These are phyloP conservation scores for Halcyon senegalensis DNA, from an alignment of 2,113 vertebrate species.

Conservation along the genomic window DNA sequence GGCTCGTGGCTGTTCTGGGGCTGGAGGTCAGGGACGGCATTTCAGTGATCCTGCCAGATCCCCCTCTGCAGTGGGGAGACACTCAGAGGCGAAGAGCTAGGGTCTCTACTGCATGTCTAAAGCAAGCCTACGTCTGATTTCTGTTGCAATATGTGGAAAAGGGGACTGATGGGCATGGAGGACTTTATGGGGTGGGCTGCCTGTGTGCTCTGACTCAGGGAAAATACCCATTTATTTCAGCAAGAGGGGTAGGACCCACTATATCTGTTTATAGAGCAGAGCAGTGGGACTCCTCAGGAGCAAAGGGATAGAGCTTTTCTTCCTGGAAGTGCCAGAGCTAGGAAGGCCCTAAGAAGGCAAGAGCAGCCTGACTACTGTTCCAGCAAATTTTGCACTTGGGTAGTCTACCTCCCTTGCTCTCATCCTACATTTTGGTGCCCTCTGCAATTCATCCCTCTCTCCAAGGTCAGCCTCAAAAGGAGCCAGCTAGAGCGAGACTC, in stretches of 20 bases:
- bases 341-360: neutral
- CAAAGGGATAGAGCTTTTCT: neutral
- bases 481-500: neutral
- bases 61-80: accelerated
- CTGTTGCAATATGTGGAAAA: neutral
- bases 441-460: accelerated
- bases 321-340: neutral
- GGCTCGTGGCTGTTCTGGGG: accelerated
- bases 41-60: neutral
- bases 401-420: neutral
- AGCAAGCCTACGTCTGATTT: neutral
- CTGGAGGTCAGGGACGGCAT: neutral
- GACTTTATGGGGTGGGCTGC: accelerated
- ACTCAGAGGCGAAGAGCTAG: neutral
- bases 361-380: neutral
- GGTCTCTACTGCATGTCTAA: neutral
- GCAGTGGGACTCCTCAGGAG: neutral
- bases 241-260: neutral
- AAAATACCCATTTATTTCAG: neutral
- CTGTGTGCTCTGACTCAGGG: neutral
- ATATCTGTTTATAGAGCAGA: neutral
- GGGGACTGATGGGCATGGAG: neutral
- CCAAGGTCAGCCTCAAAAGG: neutral
- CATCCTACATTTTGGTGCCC: neutral
- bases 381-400: neutral